Base-by-base conservation (phyloP, 2,888 invertebrate genomes). In the Steinernema carpocapsae region DNA sequence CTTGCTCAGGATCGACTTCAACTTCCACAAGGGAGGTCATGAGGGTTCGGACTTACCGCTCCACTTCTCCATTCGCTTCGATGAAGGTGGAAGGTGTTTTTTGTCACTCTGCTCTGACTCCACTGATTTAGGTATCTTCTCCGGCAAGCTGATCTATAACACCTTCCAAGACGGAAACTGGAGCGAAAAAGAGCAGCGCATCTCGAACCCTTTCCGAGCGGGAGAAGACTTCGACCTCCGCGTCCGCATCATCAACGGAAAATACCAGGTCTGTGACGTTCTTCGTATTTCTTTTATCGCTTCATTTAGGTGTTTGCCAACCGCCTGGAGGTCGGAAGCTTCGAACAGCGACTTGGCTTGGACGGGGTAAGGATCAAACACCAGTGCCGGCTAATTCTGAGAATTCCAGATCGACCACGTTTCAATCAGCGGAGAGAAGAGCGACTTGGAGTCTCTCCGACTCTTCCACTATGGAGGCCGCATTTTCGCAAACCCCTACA, bases 401-500 rank as follows among this genome's bases (percentile, higher is more conserved):
- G 37, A 45, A 42, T 43, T 72, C 64, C 74, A 83, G 84, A 82
- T 87, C 43, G 84, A 85, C 64, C 87, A 87, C 74, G 82, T 87
- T 37, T 87, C 86, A 1, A 85, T 87, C 77, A 75, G 76, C 29
- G 87, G 87, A 24, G 56, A 56, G 14, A 56, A 26, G 24, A 56
- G 24, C 56, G 85, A 85, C 74, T 79, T 86, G 37, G 77, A 79
- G 22, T 79, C 79, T 29, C 79, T 86, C 14, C 80, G 84, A 29
- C 80, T 86, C 7, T 86, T 86, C 83, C 85, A 86, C 75, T 86
- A 86, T 73, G 86, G 86, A 51, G 86, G 86, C 64, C 75, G 83
- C 32, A 77, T 80, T 75, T 87, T 85, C 83, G 78, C 84, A 22
- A 82, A 83, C 72, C 84, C 84, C 17, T 86, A 86, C 80, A 84